A percentile compares a stretch with the other conserved stretches of the same genome.
Evolutionary conservation across 2,113 vertebrate genomes (phyloP).

Genomic region (Galemys pyrenaicus): DNA sequence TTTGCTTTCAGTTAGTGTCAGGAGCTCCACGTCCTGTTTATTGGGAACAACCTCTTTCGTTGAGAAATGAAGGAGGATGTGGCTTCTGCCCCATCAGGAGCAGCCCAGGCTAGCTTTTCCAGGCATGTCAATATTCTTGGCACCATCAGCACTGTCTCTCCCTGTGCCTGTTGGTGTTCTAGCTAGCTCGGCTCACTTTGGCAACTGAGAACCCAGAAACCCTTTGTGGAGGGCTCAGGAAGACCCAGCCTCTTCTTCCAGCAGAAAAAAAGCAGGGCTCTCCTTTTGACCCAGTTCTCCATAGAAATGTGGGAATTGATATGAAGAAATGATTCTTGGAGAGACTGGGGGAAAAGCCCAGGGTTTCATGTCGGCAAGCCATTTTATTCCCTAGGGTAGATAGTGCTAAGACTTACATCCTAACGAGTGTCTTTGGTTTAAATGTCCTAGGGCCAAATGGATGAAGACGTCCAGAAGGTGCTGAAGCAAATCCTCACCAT

Average conservation of each 20-base stretch:
- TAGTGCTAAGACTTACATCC: background rate
- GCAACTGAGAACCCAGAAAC: background rate
- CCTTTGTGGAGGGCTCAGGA: background rate
- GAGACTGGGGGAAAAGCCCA: fast-evolving
- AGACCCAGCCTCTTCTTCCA: background rate
- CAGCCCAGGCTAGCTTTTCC: background rate
- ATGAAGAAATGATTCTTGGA: background rate
- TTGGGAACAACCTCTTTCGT: background rate
- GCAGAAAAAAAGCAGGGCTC: background rate
- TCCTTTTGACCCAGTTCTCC: background rate
- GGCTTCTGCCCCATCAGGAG: background rate
- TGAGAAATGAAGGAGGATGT: background rate
- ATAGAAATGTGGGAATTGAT: background rate
- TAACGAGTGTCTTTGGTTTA: constrained; percentile 35
- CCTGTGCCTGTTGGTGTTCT: background rate
- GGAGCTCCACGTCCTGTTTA: background rate
- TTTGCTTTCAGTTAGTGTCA: background rate
- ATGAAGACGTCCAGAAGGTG: constrained; percentile 98
- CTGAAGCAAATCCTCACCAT: constrained; percentile 98
- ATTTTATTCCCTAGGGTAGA: background rate
- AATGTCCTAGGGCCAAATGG: constrained; percentile 95
- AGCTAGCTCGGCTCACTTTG: background rate
- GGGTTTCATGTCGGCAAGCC: background rate
- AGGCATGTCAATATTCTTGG: background rate
- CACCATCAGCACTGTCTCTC: background rate